These are phyloP conservation scores for Mesembrinibis cayennensis DNA, from an alignment of 2,113 vertebrate genomes.

Conservation along the genomic window DNA sequence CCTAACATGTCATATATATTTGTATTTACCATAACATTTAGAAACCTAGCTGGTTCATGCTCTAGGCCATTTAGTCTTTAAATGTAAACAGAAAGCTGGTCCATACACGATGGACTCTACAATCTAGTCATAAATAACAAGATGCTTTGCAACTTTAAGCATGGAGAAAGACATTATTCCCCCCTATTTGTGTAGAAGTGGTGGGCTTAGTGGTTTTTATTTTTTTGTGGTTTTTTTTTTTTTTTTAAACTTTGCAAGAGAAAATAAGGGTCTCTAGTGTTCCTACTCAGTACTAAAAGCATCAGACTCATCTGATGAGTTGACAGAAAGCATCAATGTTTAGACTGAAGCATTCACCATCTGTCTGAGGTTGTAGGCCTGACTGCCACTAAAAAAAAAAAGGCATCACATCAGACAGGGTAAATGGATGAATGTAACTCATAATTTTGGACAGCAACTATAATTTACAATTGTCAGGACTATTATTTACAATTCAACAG, in stretches of 20 bases:
- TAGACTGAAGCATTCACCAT: conserved; percentile 20
- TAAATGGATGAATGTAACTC: neutral
- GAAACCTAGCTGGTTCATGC: neutral
- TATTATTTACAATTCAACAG: conserved; percentile 1
- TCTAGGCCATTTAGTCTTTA: neutral
- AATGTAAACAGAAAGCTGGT: neutral
- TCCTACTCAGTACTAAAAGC: neutral
- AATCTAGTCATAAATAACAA: neutral
- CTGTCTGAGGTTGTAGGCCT: conserved; percentile 22
- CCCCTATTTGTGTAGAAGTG: neutral
- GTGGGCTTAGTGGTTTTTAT: neutral
- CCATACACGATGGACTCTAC: neutral
- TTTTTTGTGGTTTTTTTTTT: no score
- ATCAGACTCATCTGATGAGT: conserved; percentile 34
- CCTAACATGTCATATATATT: neutral
- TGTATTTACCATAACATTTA: neutral
- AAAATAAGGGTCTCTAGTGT: neutral
- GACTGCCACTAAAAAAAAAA: neutral
- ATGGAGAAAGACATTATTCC: neutral
- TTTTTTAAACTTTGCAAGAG: neutral
- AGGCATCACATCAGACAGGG: neutral
- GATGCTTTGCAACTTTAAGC: neutral
- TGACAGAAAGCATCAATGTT: conserved; percentile 33
- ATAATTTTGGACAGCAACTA: neutral
- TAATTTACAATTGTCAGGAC: neutral